A percentile compares a stretch with the other conserved stretches of the same genome.
These are phyloP conservation scores for Acronicta leporina DNA, from an alignment of 2,888 invertebrate species.

Conservation along the genomic window DNA sequence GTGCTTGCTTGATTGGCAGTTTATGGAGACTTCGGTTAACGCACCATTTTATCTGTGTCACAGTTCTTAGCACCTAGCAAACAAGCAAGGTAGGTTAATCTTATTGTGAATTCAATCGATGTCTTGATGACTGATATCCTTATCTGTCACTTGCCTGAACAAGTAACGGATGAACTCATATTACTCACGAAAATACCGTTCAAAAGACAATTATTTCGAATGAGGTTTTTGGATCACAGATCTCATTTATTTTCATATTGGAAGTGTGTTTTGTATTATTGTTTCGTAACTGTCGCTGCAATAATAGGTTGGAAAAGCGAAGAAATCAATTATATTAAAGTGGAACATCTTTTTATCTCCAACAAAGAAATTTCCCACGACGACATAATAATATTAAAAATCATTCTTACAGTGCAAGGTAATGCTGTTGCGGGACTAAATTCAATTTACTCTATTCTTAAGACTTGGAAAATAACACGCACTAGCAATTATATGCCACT, in stretches of 20 bases:
- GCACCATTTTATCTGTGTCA: constrained; percentile 42
- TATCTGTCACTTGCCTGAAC: constrained; percentile 77
- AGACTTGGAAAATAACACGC: constrained; percentile 59
- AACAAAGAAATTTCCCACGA: constrained; percentile 60
- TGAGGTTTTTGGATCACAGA: constrained; percentile 75
- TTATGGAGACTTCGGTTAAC: constrained; percentile 25
- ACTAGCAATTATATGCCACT: constrained; percentile 59
- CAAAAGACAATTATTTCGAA: constrained; percentile 75
- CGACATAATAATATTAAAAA: constrained; percentile 38
- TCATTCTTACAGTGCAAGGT: constrained; percentile 55
- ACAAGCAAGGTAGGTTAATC: constrained; percentile 49
- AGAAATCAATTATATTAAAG: constrained; percentile 16
- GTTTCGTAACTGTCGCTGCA: constrained; percentile 10
- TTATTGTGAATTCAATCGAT: constrained; percentile 76
- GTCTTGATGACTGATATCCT: constrained; percentile 79
- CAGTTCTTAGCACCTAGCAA: constrained; percentile 41
- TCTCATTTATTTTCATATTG: constrained; percentile 19
- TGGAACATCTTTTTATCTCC: constrained; percentile 17
- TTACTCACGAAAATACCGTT: constrained; percentile 79
- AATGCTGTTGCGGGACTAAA: constrained; percentile 44
- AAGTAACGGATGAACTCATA: constrained; percentile 80
- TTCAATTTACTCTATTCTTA: constrained; percentile 59
- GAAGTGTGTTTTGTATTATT: constrained; percentile 12
- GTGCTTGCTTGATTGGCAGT: constrained; percentile 10
- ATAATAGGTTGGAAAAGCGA: constrained; percentile 7